Evolutionary conservation across 2,888 invertebrate species (phyloP).

Genomic region (Quadroppia sp.): DNA sequence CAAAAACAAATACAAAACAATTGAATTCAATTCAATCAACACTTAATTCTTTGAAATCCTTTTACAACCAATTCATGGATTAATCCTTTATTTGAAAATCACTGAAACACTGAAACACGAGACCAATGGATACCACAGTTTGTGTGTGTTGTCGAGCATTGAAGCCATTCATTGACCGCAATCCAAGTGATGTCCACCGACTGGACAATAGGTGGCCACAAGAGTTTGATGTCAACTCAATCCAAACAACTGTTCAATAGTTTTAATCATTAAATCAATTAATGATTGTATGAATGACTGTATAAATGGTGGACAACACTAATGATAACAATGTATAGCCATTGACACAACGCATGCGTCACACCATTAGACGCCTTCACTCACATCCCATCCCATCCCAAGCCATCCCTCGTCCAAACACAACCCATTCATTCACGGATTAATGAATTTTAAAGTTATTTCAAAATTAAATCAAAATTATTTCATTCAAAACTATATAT

Average conservation of each 20-base stretch:
- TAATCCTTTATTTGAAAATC: not conserved
- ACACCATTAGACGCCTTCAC: not conserved
- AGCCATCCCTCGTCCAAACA: too few relatives aligned
- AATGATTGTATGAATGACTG: too few relatives aligned
- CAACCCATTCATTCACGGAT: too few relatives aligned
- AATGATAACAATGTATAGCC: conserved; percentile 1
- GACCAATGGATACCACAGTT: not conserved
- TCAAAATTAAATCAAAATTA: too few relatives aligned
- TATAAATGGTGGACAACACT: not conserved
- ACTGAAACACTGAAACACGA: not conserved
- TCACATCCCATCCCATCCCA: not conserved
- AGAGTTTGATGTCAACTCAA: not conserved
- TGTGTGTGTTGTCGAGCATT: too few relatives aligned
- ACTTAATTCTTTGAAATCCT: too few relatives aligned
- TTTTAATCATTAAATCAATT: not conserved
- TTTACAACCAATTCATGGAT: not conserved
- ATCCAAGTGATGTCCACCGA: not conserved
- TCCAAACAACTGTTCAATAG: not conserved
- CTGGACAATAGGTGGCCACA: not conserved
- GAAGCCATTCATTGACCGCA: not conserved
- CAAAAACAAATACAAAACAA: too few relatives aligned
- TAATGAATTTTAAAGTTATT: too few relatives aligned
- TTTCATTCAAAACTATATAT: too few relatives aligned
- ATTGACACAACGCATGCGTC: not conserved
- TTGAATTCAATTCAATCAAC: too few relatives aligned